A percentile compares a stretch with the other conserved stretches of the same genome.
These are phyloP conservation scores for Gryon sp. DNA, from an alignment of 1,140 invertebrate species.

Conservation along the genomic window DNA sequence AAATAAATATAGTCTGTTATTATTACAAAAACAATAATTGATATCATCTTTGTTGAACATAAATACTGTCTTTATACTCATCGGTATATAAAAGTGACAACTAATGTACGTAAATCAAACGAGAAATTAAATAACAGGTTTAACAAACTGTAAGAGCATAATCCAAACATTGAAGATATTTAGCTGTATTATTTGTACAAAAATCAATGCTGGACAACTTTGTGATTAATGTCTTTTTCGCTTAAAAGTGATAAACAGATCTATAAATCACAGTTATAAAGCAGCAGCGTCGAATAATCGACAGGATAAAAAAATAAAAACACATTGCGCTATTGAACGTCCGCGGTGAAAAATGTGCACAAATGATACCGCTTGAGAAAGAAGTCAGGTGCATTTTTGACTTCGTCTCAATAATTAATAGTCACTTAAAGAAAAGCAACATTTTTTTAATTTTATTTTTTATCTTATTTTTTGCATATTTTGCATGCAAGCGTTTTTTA, in stretches of 20 bases:
- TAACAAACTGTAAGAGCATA: conserved; percentile 12
- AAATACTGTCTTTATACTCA: too few relatives aligned
- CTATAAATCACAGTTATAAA: conserved; percentile 50
- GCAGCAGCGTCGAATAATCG: conserved; percentile 39
- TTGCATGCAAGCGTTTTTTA: not conserved
- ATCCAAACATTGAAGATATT: conserved; percentile 10
- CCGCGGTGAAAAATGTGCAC: conserved; percentile 27
- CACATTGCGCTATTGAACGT: conserved; percentile 26
- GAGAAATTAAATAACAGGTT: conserved; percentile 3
- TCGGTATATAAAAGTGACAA: too few relatives aligned
- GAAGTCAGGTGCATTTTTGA: not conserved
- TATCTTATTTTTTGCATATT: not conserved
- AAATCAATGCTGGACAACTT: conserved; percentile 39
- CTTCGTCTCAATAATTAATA: conserved; percentile 9
- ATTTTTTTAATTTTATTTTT: too few relatives aligned
- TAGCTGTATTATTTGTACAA: conserved; percentile 11
- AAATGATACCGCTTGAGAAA: not conserved
- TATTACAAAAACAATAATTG: too few relatives aligned
- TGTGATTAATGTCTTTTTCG: conserved; percentile 49
- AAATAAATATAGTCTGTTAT: too few relatives aligned
- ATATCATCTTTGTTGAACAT: too few relatives aligned
- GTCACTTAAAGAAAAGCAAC: not conserved
- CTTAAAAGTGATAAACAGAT: conserved; percentile 43
- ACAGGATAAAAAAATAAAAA: conserved; percentile 35
- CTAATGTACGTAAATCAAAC: too few relatives aligned